Evolutionary conservation across 35 echinoderm and acorn worm genomes (phyloP).

Genomic region (Lytechinus pictus): DNA sequence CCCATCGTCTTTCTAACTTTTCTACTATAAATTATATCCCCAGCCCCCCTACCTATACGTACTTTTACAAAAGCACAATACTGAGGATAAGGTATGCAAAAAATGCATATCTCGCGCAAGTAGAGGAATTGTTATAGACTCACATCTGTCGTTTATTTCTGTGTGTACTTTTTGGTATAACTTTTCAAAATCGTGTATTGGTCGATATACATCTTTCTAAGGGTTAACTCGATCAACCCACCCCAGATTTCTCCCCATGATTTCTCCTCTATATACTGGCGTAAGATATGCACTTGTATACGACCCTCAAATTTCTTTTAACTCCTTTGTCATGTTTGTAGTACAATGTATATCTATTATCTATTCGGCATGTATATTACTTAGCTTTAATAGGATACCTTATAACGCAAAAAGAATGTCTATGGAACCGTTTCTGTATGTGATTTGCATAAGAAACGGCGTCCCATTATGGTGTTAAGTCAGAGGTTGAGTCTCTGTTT

Average conservation of each 20-base stretch:
- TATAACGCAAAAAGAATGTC: not conserved
- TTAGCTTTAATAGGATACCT: not conserved
- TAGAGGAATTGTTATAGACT: too few relatives aligned
- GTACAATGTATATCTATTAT: not conserved
- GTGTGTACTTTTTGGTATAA: too few relatives aligned
- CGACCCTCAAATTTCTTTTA: not conserved
- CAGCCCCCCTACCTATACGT: too few relatives aligned
- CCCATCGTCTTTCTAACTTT: too few relatives aligned
- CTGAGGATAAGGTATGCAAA: too few relatives aligned
- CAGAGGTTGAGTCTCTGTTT: not conserved
- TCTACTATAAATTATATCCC: too few relatives aligned
- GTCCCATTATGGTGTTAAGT: not conserved
- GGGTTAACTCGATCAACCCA: not conserved
- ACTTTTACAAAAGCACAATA: too few relatives aligned
- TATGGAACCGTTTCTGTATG: not conserved
- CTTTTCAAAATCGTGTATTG: too few relatives aligned
- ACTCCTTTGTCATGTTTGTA: not conserved
- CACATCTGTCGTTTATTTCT: too few relatives aligned
- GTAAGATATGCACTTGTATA: not conserved
- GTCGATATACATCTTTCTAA: too few relatives aligned
- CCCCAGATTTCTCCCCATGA: not conserved
- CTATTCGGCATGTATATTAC: not conserved
- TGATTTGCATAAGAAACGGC: not conserved
- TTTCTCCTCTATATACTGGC: not conserved
- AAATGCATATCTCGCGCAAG: too few relatives aligned